phyloP scores from a whole-genome alignment of 2,888 invertebrate species.

The Athetis lepigone region DNA sequence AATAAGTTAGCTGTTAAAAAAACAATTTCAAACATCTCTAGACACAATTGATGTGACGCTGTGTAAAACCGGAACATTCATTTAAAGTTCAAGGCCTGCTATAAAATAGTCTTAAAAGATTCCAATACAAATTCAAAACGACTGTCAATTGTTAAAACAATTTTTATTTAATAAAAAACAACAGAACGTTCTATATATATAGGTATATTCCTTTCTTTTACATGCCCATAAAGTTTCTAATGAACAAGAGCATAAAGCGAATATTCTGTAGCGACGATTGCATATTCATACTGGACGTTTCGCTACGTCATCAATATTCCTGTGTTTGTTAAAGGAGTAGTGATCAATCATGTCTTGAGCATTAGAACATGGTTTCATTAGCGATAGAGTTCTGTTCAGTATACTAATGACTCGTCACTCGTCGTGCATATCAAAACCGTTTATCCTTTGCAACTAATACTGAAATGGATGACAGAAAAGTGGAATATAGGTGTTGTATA shows the following conservation, averaged over 20 bases:
- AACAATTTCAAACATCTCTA: background rate
- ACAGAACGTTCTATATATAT: slow-evolving; percentile 22
- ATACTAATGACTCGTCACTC: slow-evolving; percentile 20
- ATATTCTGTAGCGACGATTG: slow-evolving; percentile 2
- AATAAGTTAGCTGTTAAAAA: background rate
- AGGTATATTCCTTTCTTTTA: slow-evolving; percentile 31
- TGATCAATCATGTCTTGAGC: slow-evolving; percentile 46
- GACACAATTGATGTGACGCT: slow-evolving; percentile 1
- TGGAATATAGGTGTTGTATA: background rate
- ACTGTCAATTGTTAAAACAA: slow-evolving; percentile 28
- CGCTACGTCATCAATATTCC: slow-evolving; percentile 46
- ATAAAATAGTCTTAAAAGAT: slow-evolving; percentile 50
- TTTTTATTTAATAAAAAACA: slow-evolving; percentile 24
- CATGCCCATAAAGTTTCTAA: slow-evolving; percentile 39
- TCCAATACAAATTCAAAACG: slow-evolving; percentile 52
- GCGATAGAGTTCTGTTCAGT: slow-evolving; percentile 20
- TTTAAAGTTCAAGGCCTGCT: slow-evolving; percentile 23
- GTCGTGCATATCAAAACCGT: slow-evolving; percentile 3
- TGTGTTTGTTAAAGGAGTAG: slow-evolving; percentile 22
- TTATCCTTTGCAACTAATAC: background rate
- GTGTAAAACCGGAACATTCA: slow-evolving; percentile 1
- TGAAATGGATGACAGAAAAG: background rate
- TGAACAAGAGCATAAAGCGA: slow-evolving; percentile 42
- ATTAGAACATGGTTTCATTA: slow-evolving; percentile 43
- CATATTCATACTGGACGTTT: slow-evolving; percentile 20